Evolutionary conservation across 2,113 vertebrate species (phyloP).

Genomic region (Pampusana beccarii): DNA sequence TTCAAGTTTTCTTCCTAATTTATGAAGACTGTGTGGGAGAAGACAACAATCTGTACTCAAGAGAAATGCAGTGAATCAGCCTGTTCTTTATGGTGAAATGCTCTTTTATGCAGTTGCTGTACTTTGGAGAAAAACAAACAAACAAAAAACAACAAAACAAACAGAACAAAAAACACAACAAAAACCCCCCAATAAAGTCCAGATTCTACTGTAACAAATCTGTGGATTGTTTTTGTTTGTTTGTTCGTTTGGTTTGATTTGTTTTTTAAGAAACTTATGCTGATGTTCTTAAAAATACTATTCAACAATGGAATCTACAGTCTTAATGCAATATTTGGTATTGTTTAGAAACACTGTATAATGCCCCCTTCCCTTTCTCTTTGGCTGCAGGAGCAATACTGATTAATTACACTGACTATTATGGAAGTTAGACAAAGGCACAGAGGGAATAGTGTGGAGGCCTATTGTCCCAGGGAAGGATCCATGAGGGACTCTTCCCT

Average conservation of each 20-base stretch:
- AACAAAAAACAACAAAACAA: not conserved
- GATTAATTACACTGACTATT: not conserved
- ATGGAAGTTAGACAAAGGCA: not conserved
- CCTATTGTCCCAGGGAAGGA: not conserved
- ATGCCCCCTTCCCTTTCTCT: not conserved
- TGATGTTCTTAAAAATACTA: not conserved
- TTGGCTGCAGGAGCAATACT: not conserved
- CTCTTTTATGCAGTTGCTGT: conserved; percentile 50
- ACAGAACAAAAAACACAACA: too few relatives aligned
- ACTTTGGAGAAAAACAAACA: conserved; percentile 41
- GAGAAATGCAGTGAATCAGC: conserved; percentile 62
- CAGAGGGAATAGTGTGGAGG: not conserved
- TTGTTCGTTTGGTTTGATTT: too few relatives aligned
- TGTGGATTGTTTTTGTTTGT: not conserved
- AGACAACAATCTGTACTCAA: conserved; percentile 60
- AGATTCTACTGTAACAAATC: conserved; percentile 8
- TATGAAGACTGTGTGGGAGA: conserved; percentile 58
- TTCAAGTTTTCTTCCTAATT: conserved; percentile 44
- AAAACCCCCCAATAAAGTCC: not conserved
- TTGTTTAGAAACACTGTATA: not conserved
- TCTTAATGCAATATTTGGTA: not conserved
- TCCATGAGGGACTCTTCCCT: not conserved
- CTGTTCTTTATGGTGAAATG: conserved; percentile 59
- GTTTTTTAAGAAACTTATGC: not conserved
- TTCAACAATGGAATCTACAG: not conserved